These are phyloP conservation scores for Eulithis prunata DNA, from an alignment of 2,888 invertebrate genomes.

Conservation along the genomic window DNA sequence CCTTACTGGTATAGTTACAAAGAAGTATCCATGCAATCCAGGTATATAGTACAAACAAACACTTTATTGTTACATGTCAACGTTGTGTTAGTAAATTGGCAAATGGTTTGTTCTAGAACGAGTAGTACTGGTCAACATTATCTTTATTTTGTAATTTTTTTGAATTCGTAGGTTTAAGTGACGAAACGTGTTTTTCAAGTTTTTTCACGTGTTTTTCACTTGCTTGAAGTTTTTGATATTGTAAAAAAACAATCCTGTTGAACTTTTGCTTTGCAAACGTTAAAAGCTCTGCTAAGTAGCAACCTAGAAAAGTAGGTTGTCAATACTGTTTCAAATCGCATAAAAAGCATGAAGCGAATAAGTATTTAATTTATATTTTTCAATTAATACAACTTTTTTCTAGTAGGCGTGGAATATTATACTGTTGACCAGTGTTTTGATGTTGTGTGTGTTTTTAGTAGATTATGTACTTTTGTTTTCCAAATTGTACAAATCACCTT, in stretches of 20 bases:
- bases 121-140: constrained; percentile 10
- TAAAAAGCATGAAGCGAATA: background rate
- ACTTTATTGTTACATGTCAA: constrained; percentile 30
- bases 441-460: constrained; percentile 13
- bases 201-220: no score
- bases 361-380: background rate
- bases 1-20: background rate
- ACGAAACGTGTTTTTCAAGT: no score
- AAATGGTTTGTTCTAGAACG: constrained; percentile 4
- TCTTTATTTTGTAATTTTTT: background rate
- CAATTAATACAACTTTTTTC: background rate
- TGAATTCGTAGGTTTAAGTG: no score
- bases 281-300: background rate
- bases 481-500: constrained; percentile 33
- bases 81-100: constrained; percentile 25
- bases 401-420: background rate
- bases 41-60: constrained; percentile 20
- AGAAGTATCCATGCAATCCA: background rate
- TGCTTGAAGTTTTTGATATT: no score
- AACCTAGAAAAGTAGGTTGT: background rate
- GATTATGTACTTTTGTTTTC: constrained; percentile 26
- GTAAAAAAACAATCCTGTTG: no score
- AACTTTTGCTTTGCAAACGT: background rate
- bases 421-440: constrained; percentile 10
- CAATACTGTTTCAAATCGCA: background rate